Evolutionary conservation across 2,113 vertebrate genomes (phyloP), one percentile per base, ranked within the genome.

Genomic region (Pteropus alecto): DNA sequence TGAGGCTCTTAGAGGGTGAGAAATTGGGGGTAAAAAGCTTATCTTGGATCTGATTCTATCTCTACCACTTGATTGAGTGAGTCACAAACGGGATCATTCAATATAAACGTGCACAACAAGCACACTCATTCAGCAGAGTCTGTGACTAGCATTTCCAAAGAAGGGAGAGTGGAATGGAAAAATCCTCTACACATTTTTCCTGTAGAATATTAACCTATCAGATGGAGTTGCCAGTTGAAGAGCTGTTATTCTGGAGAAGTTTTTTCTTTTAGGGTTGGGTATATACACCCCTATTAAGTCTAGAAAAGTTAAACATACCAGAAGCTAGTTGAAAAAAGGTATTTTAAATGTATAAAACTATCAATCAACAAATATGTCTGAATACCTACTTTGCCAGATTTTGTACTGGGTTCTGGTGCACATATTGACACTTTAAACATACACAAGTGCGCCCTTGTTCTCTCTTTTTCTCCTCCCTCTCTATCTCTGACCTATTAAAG

Each of bases 251-350:
- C 68, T 79, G 18, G 33, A 92, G 58, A 79, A 82, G 26, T 24
- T 51, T 84, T 74, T 87, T 77, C 38, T 54, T 94, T 88, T 22
- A 5, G n/a, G 12, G 9, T 93, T 46, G 33, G 94, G 43, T 94
- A 60, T 74, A n/a, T 81, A 51, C 18, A 76, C 7, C 15, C 13
- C 14, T 87, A 33, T 70, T 85, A 81, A 54, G 4, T 90, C 41
- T 26, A 78, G n/a, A 93, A 86, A 71, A 38, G 35, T 70, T 94
- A 94, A 85, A 85, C 15, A 88, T 90, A 35, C 58, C 73, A 96
- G 51, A 89, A 82, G 54, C 26, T 65, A 94, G 21, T 70, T 77
- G 33, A 35, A 41, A 65, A 65, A 24, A 54, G 15, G 4, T 65
- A 65, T 81, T 82, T 14, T 65, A 28, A 54, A 35, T 35, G 3